Evolutionary conservation across 1,140 invertebrate genomes (phyloP).

Genomic region (Steinernema feltiae): DNA sequence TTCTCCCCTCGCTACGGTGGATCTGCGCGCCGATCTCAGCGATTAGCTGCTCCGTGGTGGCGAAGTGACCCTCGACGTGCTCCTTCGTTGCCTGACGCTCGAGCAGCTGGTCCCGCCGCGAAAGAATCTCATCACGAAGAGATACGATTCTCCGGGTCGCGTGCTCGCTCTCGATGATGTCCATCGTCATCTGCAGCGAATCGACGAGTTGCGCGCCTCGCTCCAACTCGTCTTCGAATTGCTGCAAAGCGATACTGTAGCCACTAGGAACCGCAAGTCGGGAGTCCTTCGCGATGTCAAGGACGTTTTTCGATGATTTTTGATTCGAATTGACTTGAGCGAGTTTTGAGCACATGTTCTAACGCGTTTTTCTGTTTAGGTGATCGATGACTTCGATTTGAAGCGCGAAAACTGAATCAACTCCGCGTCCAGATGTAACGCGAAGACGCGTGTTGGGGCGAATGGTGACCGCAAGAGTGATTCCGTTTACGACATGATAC

Average conservation of each 20-base stretch:
- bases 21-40: not conserved
- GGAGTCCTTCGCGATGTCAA: not conserved
- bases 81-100: not conserved
- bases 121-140: not conserved
- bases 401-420: no score
- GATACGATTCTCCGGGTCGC: not conserved
- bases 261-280: not conserved
- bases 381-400: no score
- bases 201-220: not conserved
- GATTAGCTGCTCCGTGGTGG: not conserved
- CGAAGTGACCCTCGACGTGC: not conserved
- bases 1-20: not conserved
- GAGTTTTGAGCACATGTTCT: not conserved
- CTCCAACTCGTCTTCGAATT: not conserved
- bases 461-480: not conserved
- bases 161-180: constrained; percentile 1
- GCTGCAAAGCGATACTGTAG: not conserved
- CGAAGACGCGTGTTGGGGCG: no score
- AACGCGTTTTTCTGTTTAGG: not conserved
- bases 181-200: constrained; percentile 9
- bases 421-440: no score
- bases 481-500: not conserved
- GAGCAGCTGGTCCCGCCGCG: not conserved
- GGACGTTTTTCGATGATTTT: not conserved
- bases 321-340: not conserved